These are phyloP conservation scores for Pipra filicauda DNA, from an alignment of 2,113 vertebrate species.

Conservation along the genomic window DNA sequence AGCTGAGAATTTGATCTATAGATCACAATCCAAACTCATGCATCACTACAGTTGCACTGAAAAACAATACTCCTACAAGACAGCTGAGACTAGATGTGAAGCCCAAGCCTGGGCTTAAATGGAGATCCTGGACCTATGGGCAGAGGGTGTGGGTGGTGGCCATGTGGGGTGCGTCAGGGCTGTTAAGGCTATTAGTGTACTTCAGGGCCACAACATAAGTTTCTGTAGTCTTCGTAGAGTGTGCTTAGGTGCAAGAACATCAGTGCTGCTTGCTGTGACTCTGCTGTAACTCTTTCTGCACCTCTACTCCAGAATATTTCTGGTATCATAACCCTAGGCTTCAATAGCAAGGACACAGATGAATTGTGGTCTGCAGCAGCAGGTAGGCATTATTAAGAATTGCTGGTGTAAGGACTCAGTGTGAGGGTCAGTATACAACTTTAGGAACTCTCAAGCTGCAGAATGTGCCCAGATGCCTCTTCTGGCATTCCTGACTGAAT, in stretches of 20 bases:
- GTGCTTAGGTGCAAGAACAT: rapidly evolving
- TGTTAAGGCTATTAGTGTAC: neutral
- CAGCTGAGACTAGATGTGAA: rapidly evolving
- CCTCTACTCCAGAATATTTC: neutral
- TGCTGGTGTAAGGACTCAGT: neutral
- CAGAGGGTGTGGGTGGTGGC: neutral
- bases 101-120: neutral
- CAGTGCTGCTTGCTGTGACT: neutral
- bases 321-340: neutral
- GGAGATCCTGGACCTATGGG: neutral
- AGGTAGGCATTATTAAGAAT: neutral
- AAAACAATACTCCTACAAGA: rapidly evolving
- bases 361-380: neutral
- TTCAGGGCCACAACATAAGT: rapidly evolving
- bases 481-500: neutral
- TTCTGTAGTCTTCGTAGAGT: neutral
- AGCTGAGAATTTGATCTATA: neutral
- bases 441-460: neutral
- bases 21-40: rapidly evolving
- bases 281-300: rapidly evolving
- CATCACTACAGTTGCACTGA: rapidly evolving
- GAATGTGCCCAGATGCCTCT: neutral
- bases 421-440: neutral
- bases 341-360: neutral
- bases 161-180: neutral